These are phyloP conservation scores for Seriola quinqueradiata DNA, from an alignment of 2,113 vertebrate genomes.

Conservation along the genomic window DNA sequence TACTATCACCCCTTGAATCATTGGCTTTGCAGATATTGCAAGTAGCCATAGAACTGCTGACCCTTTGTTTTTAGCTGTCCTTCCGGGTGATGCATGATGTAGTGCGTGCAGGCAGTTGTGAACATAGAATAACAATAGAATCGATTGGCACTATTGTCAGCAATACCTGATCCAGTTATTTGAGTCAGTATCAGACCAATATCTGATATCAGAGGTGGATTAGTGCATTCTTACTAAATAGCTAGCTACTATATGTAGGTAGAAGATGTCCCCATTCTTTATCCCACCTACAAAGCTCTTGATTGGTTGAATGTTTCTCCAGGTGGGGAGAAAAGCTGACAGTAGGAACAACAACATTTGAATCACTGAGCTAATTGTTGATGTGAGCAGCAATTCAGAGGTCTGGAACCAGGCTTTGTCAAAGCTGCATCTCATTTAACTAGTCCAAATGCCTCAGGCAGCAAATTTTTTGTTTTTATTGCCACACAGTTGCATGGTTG, in stretches of 20 bases:
- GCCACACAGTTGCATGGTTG: conserved; percentile 2
- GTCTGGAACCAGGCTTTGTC: conserved; percentile 21
- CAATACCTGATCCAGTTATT: too few species aligned
- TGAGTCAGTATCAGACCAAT: too few species aligned
- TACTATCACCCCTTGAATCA: too few species aligned
- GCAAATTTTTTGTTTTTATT: background rate
- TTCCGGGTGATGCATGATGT: too few species aligned
- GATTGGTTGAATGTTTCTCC: background rate
- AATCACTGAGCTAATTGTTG: background rate
- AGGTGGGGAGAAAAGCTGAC: background rate
- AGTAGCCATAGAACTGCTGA: too few species aligned
- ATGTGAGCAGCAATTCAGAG: background rate
- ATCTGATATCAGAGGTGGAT: too few species aligned
- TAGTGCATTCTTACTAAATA: background rate
- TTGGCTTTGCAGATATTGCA: too few species aligned
- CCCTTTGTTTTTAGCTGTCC: too few species aligned
- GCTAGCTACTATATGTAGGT: background rate
- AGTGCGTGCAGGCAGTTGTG: too few species aligned
- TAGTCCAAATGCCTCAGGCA: conserved; percentile 11
- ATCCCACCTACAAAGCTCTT: background rate
- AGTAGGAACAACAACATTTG: background rate
- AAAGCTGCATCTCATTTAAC: conserved; percentile 17
- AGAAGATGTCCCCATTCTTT: background rate
- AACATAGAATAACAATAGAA: too few species aligned
- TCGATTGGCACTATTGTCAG: too few species aligned